A percentile compares a stretch with the other conserved stretches of the same genome.
phyloP scores from a whole-genome alignment of 2,797 vertebrate genomes.

The Enteromius mattozi region DNA sequence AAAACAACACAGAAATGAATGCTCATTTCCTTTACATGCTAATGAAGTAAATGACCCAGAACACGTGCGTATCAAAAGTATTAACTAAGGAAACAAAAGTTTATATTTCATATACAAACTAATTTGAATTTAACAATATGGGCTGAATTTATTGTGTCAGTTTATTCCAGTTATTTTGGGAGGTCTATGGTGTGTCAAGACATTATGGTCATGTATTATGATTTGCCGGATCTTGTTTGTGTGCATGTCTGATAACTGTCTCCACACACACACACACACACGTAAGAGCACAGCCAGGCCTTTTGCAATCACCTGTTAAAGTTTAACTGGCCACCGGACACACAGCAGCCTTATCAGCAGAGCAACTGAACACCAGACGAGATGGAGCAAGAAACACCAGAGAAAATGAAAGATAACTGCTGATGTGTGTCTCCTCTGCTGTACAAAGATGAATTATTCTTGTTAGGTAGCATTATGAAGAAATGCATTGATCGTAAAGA shows the following conservation, averaged over 20 bases:
- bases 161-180: too few relatives aligned
- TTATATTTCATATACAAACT: too few relatives aligned
- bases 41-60: not conserved
- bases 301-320: constrained; percentile 63
- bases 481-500: not conserved
- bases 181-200: not conserved
- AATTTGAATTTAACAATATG: too few relatives aligned
- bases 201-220: not conserved
- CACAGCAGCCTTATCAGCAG: constrained; percentile 67
- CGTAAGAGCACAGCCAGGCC: not conserved
- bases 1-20: too few relatives aligned
- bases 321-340: constrained; percentile 67
- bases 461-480: not conserved
- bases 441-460: not conserved
- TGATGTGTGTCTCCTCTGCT: not conserved
- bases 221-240: not conserved
- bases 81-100: too few relatives aligned
- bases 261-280: constrained; percentile 20
- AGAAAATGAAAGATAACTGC: not conserved
- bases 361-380: constrained; percentile 56
- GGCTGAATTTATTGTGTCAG: too few relatives aligned
- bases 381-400: not conserved
- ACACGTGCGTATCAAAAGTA: not conserved
- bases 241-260: not conserved
- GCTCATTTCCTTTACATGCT: too few relatives aligned